Evolutionary conservation across 2,797 vertebrate species (phyloP), one percentile per base, ranked within the genome.

Genomic region (Amblyopsis hoosieri): DNA sequence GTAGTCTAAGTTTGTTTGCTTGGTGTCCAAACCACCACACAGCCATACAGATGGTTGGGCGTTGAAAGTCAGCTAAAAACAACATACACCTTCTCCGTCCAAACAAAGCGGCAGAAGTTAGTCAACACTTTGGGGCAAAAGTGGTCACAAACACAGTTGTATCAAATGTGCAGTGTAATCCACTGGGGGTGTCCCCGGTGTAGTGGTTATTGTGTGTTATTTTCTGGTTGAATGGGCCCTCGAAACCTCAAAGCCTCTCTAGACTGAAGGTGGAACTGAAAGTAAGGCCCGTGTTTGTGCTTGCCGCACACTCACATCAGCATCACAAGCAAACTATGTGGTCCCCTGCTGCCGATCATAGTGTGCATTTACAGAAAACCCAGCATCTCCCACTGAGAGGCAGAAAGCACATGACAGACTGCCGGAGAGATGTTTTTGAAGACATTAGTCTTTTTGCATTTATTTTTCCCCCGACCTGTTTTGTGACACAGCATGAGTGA

Each of bases 121-220:
- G 58, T 67, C 64, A 79, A 72, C 60, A 78, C 74, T 78, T 71
- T 66, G 60, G 46, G 72, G 17, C 49, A 42, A 76, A 61, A 69
- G 67, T 45, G 46, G 67, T 54, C 46, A 19, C 23, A 10, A 50
- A 58, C 46, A 19, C 23, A 10, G 54, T 64, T 75, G 61, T 72
- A 76, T 71, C 58, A 64, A 66, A 66, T 51, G 48, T 71, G 69
- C 51, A 57, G 54, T 54, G 66, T 57, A 6, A 85, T 66, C 81
- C 42, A 51, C 14, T 50, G 79, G 57, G 51, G 59, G 19, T 2
- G 19, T 23, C 19, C 19, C 19, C 19, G 19, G 19, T 23, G 19
- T 23, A 23, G 19, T 23, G 19, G 19, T 23, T 65, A 71, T 85
- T 67, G 70, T 80, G 63, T 78, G 85, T 87, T 77, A 83, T 87